Base-by-base conservation (phyloP, 2,113 vertebrate genomes). In the Alces alces region DNA sequence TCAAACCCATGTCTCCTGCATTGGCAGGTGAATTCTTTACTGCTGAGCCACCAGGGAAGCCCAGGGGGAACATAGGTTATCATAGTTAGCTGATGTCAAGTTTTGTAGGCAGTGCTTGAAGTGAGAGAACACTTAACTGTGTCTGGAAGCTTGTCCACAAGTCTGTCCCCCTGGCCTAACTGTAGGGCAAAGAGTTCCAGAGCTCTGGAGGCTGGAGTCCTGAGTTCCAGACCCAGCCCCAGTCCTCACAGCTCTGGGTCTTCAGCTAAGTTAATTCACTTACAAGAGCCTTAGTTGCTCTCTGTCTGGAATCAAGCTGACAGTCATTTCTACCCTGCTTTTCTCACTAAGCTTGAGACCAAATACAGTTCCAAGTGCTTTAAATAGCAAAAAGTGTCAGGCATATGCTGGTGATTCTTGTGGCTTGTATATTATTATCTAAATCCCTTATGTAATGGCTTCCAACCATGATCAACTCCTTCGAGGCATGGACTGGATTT, bases 81-180 rank as follows among this genome's bases (percentile, higher is more conserved):
- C 97, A 84, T 97, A 97, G 97, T 98, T 97, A 97, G 73, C 39
- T 93, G 95, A 94, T 98, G n/a, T 73, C 25, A 66, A 12, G 76
- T 66, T 94, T 92, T 30, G 52, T 33, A 28, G 57, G 36, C 14
- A 76, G 76, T 86, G 90, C 93, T 95, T 88, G 82, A 97, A 98
- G 96, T 70, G 84, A 79, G 96, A 97, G 91, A 98, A 64, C 17
- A 57, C 16, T 78, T 33, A 12, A 43, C 5, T 36, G 0, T 88
- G 4, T 60, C 19, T 83, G 33, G 16, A 82, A 61, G 15, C 39
- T 92, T 93, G 13, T 85, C 52, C 61, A 27, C 21, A 55, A 82
- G 19, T 84, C 12, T 86, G 15, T 39, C 3, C 30, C 33, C 25
- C 36, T 87, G 50, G 27, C 54, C 80, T 8, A 73, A n/a, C 13